phyloP scores from a whole-genome alignment of 1,140 invertebrate genomes.

The Aricia agestis region DNA sequence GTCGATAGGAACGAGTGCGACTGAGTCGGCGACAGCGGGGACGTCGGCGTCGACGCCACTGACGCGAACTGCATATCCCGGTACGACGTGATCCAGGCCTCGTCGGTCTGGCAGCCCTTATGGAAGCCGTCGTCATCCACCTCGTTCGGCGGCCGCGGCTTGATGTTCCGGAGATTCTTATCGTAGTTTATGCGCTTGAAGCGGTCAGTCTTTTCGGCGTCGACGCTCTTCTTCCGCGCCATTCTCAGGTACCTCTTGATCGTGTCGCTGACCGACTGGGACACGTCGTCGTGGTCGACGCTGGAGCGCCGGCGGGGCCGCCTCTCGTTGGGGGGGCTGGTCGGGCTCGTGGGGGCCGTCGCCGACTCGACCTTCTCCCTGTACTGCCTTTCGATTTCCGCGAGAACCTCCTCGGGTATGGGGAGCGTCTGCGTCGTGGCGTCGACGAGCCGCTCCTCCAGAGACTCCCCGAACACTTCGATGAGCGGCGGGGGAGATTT shows the following conservation, averaged over 20 bases:
- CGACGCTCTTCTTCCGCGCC: slow-evolving; percentile 90
- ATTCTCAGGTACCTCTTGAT: slow-evolving; percentile 89
- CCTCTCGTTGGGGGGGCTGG: slow-evolving; percentile 57
- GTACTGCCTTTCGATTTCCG: slow-evolving; percentile 66
- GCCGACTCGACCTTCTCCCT: slow-evolving; percentile 54
- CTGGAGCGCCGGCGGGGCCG: slow-evolving; percentile 80
- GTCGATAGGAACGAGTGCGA: slow-evolving; percentile 82
- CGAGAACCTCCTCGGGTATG: slow-evolving; percentile 75
- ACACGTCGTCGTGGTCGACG: slow-evolving; percentile 88
- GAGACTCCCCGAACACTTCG: slow-evolving; percentile 79
- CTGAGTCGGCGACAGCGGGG: slow-evolving; percentile 74
- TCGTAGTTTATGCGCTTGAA: slow-evolving; percentile 94
- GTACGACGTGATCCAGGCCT: slow-evolving; percentile 80
- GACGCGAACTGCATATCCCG: slow-evolving; percentile 63
- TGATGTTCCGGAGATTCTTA: slow-evolving; percentile 88
- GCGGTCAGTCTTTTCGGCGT: slow-evolving; percentile 86
- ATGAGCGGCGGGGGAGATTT: slow-evolving; percentile 81
- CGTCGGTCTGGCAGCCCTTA: slow-evolving; percentile 85
- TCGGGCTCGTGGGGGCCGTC: slow-evolving; percentile 51
- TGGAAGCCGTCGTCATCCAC: slow-evolving; percentile 83
- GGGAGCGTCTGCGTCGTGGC: slow-evolving; percentile 80
- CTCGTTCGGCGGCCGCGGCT: slow-evolving; percentile 84
- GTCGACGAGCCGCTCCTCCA: slow-evolving; percentile 72
- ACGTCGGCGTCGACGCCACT: slow-evolving; percentile 70
- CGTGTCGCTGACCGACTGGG: slow-evolving; percentile 89